Evolutionary conservation across 2,888 invertebrate species (phyloP), one percentile per base, ranked within the genome.

Genomic region (Diaphora mendica): DNA sequence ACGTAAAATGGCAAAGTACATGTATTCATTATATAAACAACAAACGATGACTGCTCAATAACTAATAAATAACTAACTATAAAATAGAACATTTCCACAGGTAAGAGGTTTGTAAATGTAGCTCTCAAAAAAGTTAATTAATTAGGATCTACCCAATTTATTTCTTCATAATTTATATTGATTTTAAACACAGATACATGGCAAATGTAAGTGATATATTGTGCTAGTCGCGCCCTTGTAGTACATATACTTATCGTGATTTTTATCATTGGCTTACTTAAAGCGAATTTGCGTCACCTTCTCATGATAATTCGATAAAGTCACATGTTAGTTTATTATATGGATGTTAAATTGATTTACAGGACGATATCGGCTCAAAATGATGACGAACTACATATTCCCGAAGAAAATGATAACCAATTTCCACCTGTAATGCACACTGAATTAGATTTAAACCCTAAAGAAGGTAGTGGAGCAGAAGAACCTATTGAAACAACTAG

Each of bases 211-310:
- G 30, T 62, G 30, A 62, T 17, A 62, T 30, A 30, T 30, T 79
- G 83, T 82, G 77, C 84, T 81, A 87, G 89, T 87, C 87, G 89
- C 89, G 91, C 91, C 92, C 92, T 92, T 91, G 86, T 86, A 88
- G 87, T 86, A 84, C 78, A 75, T 83, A 83, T 71, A 84, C 81
- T 89, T 94, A 94, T 94, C 94, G 90, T 86, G 81, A 87, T 87
- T 90, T 91, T 94, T 94, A 94, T 94, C 93, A 89, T 77, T 66
- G 70, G 70, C 64, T 86, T 89, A 88, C 90, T 90, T 91, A 84
- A 86, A 90, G 89, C 86, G 90, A 91, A 90, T 91, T 89, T 91
- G 89, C 93, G 93, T 94, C 93, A 94, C 88, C 87, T 89, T 87
- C 83, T 88, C 86, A 86, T 79, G 93, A 94, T 94, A 94, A 91